Conservation (phyloP, 2,888 invertebrate species). For the Noctuana brunneofusca region DNA sequence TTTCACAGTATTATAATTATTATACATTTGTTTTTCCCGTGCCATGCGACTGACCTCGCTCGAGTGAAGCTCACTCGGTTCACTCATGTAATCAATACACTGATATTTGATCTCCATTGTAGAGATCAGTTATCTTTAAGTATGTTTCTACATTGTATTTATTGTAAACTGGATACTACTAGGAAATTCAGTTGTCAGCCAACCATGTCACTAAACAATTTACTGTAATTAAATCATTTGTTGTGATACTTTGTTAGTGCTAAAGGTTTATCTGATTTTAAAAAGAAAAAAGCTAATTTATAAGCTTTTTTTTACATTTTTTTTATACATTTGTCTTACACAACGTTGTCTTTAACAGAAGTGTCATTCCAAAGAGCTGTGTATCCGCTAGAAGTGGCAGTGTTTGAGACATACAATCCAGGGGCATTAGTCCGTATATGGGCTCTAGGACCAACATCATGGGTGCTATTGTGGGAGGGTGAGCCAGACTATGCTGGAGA, state of each 20-base stretch:
- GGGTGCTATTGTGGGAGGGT: slow-evolving; percentile 91
- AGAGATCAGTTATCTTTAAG: slow-evolving; percentile 15
- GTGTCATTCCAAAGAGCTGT: slow-evolving; percentile 86
- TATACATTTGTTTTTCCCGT: too few species aligned
- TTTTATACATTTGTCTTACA: neutral
- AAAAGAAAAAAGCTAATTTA: too few species aligned
- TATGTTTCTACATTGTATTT: neutral
- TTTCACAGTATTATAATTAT: too few species aligned
- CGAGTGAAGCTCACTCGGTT: too few species aligned
- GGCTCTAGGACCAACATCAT: slow-evolving; percentile 83
- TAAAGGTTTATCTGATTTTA: too few species aligned
- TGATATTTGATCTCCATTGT: slow-evolving; percentile 15
- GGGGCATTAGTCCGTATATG: slow-evolving; percentile 92
- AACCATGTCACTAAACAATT: slow-evolving; percentile 18
- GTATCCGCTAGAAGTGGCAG: slow-evolving; percentile 86
- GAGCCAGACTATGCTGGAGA: slow-evolving; percentile 84
- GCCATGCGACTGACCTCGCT: too few species aligned
- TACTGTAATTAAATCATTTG: slow-evolving; percentile 1
- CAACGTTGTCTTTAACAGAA: slow-evolving; percentile 65
- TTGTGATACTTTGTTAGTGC: neutral
- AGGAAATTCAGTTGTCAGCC: slow-evolving; percentile 22
- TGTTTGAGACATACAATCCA: slow-evolving; percentile 94
- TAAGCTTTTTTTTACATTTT: too few species aligned
- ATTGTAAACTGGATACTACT: slow-evolving; percentile 1
- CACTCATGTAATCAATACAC: slow-evolving; percentile 26